Evolutionary conservation across 2,113 vertebrate genomes (phyloP).

Genomic region (Sciurus niger): DNA sequence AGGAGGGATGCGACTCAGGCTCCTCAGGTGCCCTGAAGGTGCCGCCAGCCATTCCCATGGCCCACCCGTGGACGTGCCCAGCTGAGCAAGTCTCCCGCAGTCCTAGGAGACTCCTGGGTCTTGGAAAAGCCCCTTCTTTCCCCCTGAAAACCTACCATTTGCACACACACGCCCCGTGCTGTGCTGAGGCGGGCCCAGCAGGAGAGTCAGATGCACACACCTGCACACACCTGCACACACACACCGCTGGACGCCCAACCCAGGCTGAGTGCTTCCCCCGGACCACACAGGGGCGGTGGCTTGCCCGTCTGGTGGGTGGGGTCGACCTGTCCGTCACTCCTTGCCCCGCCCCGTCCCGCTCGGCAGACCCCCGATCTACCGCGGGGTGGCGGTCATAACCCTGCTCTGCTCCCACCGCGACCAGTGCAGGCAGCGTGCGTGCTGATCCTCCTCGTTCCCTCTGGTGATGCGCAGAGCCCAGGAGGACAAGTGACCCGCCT

Average conservation of each 20-base stretch:
- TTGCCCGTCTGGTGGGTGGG: neutral
- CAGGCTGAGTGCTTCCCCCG: neutral
- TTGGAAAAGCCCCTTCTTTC: neutral
- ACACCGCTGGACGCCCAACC: neutral
- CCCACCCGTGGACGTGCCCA: neutral
- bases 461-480: neutral
- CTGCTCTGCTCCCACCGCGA: rapidly evolving
- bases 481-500: neutral
- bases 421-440: too few relatives aligned
- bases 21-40: neutral
- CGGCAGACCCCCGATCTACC: neutral
- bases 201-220: rapidly evolving
- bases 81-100: neutral
- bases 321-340: rapidly evolving
- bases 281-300: neutral
- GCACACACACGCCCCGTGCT: neutral
- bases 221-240: too few relatives aligned
- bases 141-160: neutral
- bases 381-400: too few relatives aligned
- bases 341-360: neutral
- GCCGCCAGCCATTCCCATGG: neutral
- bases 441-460: neutral
- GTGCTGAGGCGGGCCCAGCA: neutral
- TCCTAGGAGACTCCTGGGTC: neutral
- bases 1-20: neutral